These are phyloP conservation scores for Hipposideros armiger DNA, from an alignment of 2,113 vertebrate genomes.

Conservation along the genomic window DNA sequence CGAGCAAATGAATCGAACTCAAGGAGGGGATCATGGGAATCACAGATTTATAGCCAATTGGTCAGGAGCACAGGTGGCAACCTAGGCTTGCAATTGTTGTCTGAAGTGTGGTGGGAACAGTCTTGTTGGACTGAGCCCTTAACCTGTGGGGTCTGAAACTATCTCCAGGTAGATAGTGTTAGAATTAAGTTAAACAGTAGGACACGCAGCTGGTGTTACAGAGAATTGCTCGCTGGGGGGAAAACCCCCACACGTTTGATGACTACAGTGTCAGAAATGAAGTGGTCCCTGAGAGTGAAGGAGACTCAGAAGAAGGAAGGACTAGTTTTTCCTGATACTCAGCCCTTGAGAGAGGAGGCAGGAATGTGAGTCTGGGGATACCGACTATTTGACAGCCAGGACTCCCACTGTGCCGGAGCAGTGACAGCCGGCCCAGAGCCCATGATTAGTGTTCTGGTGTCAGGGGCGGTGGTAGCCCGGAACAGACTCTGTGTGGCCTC, in stretches of 20 bases:
- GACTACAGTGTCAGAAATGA: not conserved
- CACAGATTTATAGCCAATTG: not conserved
- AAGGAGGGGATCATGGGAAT: rapidly evolving
- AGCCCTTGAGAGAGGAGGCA: not conserved
- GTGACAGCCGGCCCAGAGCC: no score
- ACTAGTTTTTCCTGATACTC: rapidly evolving
- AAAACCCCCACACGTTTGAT: not conserved
- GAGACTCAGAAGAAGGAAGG: not conserved
- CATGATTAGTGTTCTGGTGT: rapidly evolving
- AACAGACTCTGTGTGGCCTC: rapidly evolving
- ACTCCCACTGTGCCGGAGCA: rapidly evolving
- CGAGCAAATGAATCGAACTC: not conserved
- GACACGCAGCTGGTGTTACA: not conserved
- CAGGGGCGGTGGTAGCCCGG: not conserved
- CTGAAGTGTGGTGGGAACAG: not conserved
- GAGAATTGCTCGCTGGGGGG: not conserved
- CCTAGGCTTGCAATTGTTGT: rapidly evolving
- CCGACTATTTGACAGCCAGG: rapidly evolving
- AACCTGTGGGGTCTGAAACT: not conserved
- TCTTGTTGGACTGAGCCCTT: not conserved
- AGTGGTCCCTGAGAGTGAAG: not conserved
- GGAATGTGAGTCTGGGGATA: not conserved
- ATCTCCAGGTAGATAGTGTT: not conserved
- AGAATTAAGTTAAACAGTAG: rapidly evolving
- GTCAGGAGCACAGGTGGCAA: not conserved